Evolutionary conservation across 2,113 vertebrate genomes (phyloP), one percentile per base, ranked within the genome.

Genomic region (Narcine bancroftii): DNA sequence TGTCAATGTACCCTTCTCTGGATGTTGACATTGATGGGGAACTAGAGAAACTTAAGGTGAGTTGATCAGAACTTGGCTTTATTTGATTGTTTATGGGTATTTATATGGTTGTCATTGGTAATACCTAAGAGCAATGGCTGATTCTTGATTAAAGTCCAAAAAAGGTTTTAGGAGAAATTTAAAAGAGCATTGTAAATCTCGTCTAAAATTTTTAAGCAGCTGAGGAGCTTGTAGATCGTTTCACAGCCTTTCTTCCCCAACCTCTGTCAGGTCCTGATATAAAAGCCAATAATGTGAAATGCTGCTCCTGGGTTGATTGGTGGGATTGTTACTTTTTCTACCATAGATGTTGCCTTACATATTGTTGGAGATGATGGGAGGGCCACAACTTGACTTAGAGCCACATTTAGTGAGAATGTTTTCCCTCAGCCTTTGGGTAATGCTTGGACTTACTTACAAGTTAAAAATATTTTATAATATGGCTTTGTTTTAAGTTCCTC

Each of bases 11-110:
- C 93, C 98, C 98, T 1, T 98, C 97, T 47, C 95, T 99, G 95
- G 96, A 97, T 94, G 97, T 99, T 76, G 97, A 99, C 94, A 96
- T 97, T 92, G 97, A 99, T 89, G 98, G 98, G 83, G 98, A 99
- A 95, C 95, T 99, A 93, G 93, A 95, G 92, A 98, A 96, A 93
- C 96, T 99, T 91, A 97, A 98, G 98, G 98, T 99, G 95, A 95
- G 94, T 5, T 47, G 93, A 19, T 24, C 21, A 76, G 66, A 45
- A 47, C 63, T 47, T 91, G 15, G 33, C n/a, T 87, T 87, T 3
- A 63, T 21, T 60, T 15, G 2, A n/a, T 29, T 56, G 10, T 15
- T 60, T 50, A 33, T 83, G 50, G 56, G 45, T 6, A 36, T 63
- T 39, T 63, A 39, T 17, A 56, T 85, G 3, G 13, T 53, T n/a